Evolutionary conservation across 2,797 vertebrate genomes (phyloP), one percentile per base, ranked within the genome.

Genomic region (Channa striata): DNA sequence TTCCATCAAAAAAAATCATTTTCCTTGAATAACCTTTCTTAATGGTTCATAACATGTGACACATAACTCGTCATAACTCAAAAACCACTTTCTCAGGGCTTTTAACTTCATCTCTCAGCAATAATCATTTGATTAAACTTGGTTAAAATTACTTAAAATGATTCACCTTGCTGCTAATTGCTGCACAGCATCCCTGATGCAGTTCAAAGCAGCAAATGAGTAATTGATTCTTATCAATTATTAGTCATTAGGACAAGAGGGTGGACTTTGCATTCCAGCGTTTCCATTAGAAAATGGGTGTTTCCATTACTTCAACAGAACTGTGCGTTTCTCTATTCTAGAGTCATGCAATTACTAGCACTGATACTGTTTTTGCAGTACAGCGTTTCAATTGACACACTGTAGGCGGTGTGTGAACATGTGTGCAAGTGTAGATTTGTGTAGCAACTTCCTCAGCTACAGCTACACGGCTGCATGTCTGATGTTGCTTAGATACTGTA

Each of bases 401-500:
- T 59, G 37, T 21, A 53, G 43, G 59, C 42, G 69, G 66, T 49
- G 44, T 67, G 36, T 25, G 25, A 68, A 47, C 21, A 17, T 58
- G 43, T 53, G 54, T 17, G 17, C 16, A 48, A 54, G 50, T 20
- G 64, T 40, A 34, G 10, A 40, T 73, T 33, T 68, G 37, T 72
- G 43, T 30, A 20, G 36, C 30, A 25, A 14, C 47, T 42, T 43
- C 52, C 57, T 59, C 40, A 4, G 40, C 39, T 47, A n/a, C 57
- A 17, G 14, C 20, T 11, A 21, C 39, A 36, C 20, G 13, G 21
- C 58, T 44, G 54, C 1, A 30, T 48, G 44, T 81, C 59, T 71
- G 57, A 78, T 34, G 82, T 84, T 87, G 81, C 87, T 66, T 85
- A 21, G 87, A 81, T 76, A 84, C 87, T 0, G 71, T 59, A 61